Evolutionary conservation across 2,113 vertebrate species (phyloP), one percentile per base, ranked within the genome.

Genomic region (Cervus canadensis): DNA sequence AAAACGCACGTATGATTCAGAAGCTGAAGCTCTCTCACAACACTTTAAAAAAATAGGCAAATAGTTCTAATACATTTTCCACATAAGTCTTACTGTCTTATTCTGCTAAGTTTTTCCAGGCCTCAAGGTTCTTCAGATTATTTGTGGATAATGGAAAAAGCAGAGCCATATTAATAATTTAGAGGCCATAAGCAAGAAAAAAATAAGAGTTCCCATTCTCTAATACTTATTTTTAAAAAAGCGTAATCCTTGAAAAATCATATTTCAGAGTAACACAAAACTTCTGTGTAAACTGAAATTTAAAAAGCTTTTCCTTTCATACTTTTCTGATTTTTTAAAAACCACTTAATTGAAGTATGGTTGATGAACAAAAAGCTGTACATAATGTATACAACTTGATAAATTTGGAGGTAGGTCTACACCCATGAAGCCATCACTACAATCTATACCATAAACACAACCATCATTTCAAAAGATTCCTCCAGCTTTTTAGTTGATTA

Each of bases 131-230:
- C 60, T 94, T 89, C 54, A 60, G 81, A 71, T 92, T 95, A 86
- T 91, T 88, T 97, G 82, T 91, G 43, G 36, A 87, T 78, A 57
- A 60, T 87, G 43, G 40, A 36, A 85, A 94, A 96, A 96, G 4
- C n/a, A n/a, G 40, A 88, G 6, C 17, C 36, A 28, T 71, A 76
- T 43, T 64, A 89, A 82, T 76, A 89, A 91, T 67, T 71, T 59
- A 76, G 54, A 94, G 52, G 16, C 60, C 7, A 60, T n/a, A 89
- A 62, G 21, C 28, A 84, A 36, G 33, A n/a, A 82, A 57, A 87
- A 60, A 90, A 36, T 52, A 79, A 64, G 5, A 82, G 9, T 54
- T 3, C 2, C 52, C 26, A 83, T 9, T 57, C 16, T 76, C 25
- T 21, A 84, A 23, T 84, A 67, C 62, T 93, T 60, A 60, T 60